Base-by-base conservation (phyloP, 2,888 invertebrate species). In the Quadroppia sp. region DNA sequence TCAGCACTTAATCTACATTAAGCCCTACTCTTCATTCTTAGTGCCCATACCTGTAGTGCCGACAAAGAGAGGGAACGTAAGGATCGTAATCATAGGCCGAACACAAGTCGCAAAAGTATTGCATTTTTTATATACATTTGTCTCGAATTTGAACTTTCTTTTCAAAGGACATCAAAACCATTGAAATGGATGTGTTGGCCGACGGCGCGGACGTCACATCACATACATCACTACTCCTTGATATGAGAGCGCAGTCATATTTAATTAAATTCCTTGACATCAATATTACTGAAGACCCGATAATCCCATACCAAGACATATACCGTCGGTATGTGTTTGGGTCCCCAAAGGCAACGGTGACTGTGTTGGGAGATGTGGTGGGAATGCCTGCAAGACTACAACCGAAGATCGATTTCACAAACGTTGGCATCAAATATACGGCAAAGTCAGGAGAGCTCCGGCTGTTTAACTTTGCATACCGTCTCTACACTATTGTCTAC, bases 11-110 rank as follows among this genome's bases (percentile, higher is more conserved):
- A 82, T 86, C 75, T 85, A 76, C 30, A 77, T 78, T 64, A 76
- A 76, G 56, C 36, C 50, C 15, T 25, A 67, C 9, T 45, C 53
- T 20, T 56, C 61, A 32, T n/a, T 67, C 17, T 74, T 77, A 71
- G 82, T 86, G n/a, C 83, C 84, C 77, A 80, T 86, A 77, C 86
- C 87, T 7, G 82, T 87, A 30, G 82, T 84, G n/a, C 84, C 86
- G 17, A 80, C 80, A 0, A 80, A 77, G n/a, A 78, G 80, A 11
- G 86, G 86, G 2, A 80, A 83, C 13, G 80, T 86, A 23, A 82
- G 81, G 45, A 82, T 86, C 56, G 82, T 80, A 1, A 81, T 86
- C 28, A 81, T 82, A 20, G 85, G 84, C 1, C 80, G 82, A 50
- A 83, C 85, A n/a, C 85, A 86, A 78, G 82, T 86, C 76, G 83